Conservation (phyloP, 2,888 invertebrate genomes). For the Melanchra persicariae region DNA sequence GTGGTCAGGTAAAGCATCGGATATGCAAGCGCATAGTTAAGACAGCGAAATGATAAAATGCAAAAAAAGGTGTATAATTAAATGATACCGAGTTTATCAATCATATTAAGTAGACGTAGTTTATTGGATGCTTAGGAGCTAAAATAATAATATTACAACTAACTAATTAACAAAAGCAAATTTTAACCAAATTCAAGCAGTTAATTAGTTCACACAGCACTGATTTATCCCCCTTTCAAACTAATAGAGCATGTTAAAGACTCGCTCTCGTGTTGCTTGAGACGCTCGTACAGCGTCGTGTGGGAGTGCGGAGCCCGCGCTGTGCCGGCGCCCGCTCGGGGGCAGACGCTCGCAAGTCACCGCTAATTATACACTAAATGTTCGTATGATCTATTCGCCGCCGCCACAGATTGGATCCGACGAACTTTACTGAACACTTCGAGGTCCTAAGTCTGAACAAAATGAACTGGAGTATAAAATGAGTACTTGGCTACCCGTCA, state of each 20-base stretch:
- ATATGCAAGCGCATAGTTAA: too few species aligned
- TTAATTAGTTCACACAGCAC: constrained; percentile 20
- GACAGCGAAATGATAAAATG: background rate
- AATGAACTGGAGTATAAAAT: constrained; percentile 29
- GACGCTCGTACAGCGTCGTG: background rate
- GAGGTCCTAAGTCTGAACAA: constrained; percentile 13
- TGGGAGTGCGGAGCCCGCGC: constrained; percentile 7
- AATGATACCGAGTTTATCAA: too few species aligned
- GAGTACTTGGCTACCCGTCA: background rate
- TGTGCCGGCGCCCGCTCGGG: background rate
- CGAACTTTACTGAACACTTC: constrained; percentile 17
- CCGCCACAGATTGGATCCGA: constrained; percentile 34
- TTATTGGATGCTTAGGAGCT: background rate
- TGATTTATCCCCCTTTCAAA: constrained; percentile 29
- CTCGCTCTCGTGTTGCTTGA: constrained; percentile 16
- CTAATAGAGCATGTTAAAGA: constrained; percentile 16
- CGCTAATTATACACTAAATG: constrained; percentile 38
- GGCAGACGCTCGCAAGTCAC: constrained; percentile 21
- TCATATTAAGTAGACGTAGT: too few species aligned
- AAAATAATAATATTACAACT: constrained; percentile 2
- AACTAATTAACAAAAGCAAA: constrained; percentile 20
- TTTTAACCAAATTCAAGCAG: constrained; percentile 16
- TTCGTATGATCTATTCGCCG: constrained; percentile 36
- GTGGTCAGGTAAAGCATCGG: background rate
- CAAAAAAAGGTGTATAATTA: too few species aligned